Evolutionary conservation across 2,113 vertebrate genomes (phyloP), one percentile per base, ranked within the genome.

Genomic region (Epinephelus cyanopodus): DNA sequence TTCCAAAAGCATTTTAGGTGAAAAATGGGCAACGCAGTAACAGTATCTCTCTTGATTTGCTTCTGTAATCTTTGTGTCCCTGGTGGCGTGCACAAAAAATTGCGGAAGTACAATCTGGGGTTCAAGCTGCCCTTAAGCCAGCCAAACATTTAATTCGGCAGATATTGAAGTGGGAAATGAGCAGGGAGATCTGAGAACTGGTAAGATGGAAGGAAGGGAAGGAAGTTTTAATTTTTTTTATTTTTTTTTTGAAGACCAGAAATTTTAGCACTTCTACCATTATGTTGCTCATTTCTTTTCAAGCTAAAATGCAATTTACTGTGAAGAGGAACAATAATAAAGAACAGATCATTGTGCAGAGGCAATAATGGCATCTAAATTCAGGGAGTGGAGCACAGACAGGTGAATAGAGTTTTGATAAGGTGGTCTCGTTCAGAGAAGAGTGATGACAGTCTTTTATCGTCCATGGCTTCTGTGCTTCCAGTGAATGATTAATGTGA

Each of bases 401-500:
- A 47, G 18, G 39, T 68, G 25, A 67, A 77, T 8, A 45, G 64
- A 58, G 54, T 68, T 84, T 77, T 81, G 67, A 87, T 79, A 64
- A 87, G 58, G 69, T 58, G 15, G 33, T 63, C 47, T 73, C 53
- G 25, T 76, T 82, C 54, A 68, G 71, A 45, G 63, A 78, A 85
- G 77, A 71, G 66, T 74, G 76, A 82, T 82, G 68, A 57, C 72
- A 52, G 70, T 57, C 23, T 83, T 27, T 86, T 78, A 79, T 64
- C 66, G 29, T 78, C 48, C 3, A 18, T 5, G 48, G 56, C 74
- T 66, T 69, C 50, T 54, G 56, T 33, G 67, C 80, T 79, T 65
- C 25, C 53, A 84, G 56, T 37, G 57, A 80, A 58, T 85, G 62
- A 88, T 85, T 70, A 86, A 89, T 84, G 21, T 64, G 47, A 81